Base-by-base conservation (phyloP, 2,888 invertebrate genomes). In the Ormyrus nitidulus region DNA sequence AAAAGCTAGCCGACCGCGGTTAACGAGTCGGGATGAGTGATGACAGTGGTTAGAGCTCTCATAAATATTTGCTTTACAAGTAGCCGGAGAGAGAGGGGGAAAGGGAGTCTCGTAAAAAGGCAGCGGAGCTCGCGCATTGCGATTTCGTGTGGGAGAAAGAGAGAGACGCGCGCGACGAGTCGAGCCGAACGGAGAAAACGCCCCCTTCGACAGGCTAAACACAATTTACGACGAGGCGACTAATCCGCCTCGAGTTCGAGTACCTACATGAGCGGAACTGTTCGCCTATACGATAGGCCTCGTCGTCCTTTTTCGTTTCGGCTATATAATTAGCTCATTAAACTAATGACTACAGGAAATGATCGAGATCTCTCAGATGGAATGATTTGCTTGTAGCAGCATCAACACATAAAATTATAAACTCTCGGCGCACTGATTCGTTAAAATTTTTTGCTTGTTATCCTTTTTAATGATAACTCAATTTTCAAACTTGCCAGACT, bases 41-140 rank as follows among this genome's bases (percentile, higher is more conserved):
- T 88, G 88, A 87, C 85, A 87, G 85, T 87, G 87, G 86, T 88
- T 87, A 86, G 87, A 86, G 86, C 84, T 86, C 87, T 88, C 88
- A 86, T 88, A 88, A 88, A 88, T 88, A 88, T 88, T 88, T 86
- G 86, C 87, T 86, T 86, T 86, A 84, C 87, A 86, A 86, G 86
- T 83, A 77, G 84, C 81, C 83, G 82, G 71, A 54, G 68, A 79
- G 75, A 77, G 66, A 75, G 65, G 80, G 75, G 62, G 77, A 72
- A 66, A 75, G 66, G 51, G 65, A 53, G 13, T 56, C 65, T 64
- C 75, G 66, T 61, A 75, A 59, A 70, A 72, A 46, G 62, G 54
- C 5, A 68, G 48, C 34, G 34, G 3, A 4, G 34, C 34, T 34
- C 34, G 34, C 34, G 34, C 34, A 34, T 34, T 34, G 34, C 34